phyloP scores from a whole-genome alignment of 2,113 vertebrate genomes.

The Psammodynastes pulverulentus region DNA sequence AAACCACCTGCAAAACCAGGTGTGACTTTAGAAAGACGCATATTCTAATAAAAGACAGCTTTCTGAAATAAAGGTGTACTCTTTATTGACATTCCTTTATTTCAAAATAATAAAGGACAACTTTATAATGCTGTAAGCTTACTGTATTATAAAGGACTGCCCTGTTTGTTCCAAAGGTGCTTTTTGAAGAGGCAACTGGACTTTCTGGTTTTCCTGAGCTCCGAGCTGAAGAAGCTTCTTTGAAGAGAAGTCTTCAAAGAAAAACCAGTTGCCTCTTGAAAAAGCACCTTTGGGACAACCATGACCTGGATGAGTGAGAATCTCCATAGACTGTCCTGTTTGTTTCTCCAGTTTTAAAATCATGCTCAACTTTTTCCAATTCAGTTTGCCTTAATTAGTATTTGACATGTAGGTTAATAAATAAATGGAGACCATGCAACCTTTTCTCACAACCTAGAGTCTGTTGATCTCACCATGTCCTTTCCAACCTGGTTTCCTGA shows the following conservation, averaged over 20 bases:
- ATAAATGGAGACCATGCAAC: not conserved
- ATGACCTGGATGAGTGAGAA: too few species aligned
- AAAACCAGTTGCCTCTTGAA: too few species aligned
- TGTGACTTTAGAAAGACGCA: not conserved
- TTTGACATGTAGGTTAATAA: not conserved
- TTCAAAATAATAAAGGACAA: not conserved
- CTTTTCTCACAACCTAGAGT: not conserved
- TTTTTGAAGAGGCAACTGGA: too few species aligned
- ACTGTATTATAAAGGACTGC: not conserved
- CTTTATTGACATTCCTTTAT: not conserved
- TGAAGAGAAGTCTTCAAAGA: too few species aligned
- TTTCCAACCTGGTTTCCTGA: not conserved
- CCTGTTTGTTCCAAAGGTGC: too few species aligned
- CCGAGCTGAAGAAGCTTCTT: too few species aligned
- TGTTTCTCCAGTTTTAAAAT: not conserved
- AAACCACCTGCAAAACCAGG: not conserved
- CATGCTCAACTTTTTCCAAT: not conserved
- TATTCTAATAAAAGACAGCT: not conserved
- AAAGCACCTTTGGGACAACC: too few species aligned
- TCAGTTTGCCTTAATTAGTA: not conserved
- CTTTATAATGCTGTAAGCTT: not conserved
- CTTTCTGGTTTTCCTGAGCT: too few species aligned
- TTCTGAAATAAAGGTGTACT: not conserved
- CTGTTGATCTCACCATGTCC: not conserved
- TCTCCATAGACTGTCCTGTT: too few species aligned